Base-by-base conservation (phyloP, 2,113 vertebrate species). In the Egretta garzetta region DNA sequence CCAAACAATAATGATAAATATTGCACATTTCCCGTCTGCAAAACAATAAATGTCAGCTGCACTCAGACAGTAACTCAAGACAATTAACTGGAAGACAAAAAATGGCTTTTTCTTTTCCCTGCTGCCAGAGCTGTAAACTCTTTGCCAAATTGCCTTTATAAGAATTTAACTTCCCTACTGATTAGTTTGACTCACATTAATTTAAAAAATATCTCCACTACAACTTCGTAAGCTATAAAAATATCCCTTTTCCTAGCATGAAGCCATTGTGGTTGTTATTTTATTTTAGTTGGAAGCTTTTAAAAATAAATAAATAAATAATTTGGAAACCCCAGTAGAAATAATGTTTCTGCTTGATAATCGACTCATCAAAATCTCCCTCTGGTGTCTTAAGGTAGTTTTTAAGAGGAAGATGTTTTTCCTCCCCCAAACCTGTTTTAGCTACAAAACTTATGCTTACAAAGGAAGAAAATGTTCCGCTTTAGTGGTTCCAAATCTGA, bases 161-260 rank as follows among this genome's bases (percentile, higher is more conserved):
- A 80, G 85, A 97, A 83, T 94, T 96, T 96, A 94, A 94, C 82
- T 96, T 94, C 86, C 79, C 64, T 71, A 88, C 90, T 95, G 90
- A 96, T 96, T 88, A 86, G 55, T 95, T 94, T 77, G 86, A 95
- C 50, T 93, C 63, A 91, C 72, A 95, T 95, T 94, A 94, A 95
- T 88, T 95, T 96, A 43, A 93, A 96, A 94, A 93, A 93, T 90
- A 82, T 43, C 59, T 93, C 63, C 71, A 71, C 30, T 77, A 79
- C 33, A 66, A 75, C 62, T 80, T 88, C 59, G 37, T 77, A 71
- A 8, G 35, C n/a, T 75, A 56, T 92, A 93, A 96, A 97, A 93
- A 56, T 70, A 66, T 52, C 4, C 1, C 5, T 80, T 88, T 95
- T 93, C 50, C n/a, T 70, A 67, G 59, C 6, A 14, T 26, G 12